Percentiles rank a stretch among this genome's conserved stretches.
These are phyloP conservation scores for Gambusia affinis DNA, from an alignment of 2,113 vertebrate genomes.

Conservation along the genomic window DNA sequence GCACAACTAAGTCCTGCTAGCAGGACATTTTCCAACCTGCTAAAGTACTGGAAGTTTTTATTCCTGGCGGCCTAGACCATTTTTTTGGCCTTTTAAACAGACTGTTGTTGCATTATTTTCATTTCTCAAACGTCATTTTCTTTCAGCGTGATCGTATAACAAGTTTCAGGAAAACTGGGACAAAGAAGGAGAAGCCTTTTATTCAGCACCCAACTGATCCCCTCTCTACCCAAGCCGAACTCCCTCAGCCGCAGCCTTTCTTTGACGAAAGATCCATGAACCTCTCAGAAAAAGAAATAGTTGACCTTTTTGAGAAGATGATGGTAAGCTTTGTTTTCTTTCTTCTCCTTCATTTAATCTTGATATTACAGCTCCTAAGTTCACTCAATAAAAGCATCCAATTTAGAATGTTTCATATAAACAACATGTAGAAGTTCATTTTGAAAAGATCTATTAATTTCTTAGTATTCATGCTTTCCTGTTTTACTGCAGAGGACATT, in stretches of 20 bases:
- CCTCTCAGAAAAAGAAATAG: slow-evolving; percentile 97
- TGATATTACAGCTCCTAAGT: slow-evolving; percentile 6
- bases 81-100: not conserved
- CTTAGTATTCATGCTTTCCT: not conserved
- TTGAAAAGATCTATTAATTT: slow-evolving; percentile 14
- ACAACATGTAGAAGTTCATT: slow-evolving; percentile 1
- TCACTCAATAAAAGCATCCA: slow-evolving; percentile 8
- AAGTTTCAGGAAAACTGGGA: slow-evolving; percentile 91
- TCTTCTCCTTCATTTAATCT: not conserved
- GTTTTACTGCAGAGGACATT: slow-evolving; percentile 36
- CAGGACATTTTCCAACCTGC: not conserved
- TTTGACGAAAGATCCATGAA: slow-evolving; percentile 93
- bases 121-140: slow-evolving; percentile 61
- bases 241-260: slow-evolving; percentile 88
- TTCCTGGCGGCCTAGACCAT: not conserved
- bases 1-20: not conserved
- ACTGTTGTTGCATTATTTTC: slow-evolving; percentile 1
- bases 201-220: slow-evolving; percentile 96
- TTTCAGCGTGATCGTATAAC: slow-evolving; percentile 94
- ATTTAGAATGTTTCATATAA: slow-evolving; percentile 16
- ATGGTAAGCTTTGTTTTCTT: slow-evolving; percentile 86
- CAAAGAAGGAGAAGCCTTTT: slow-evolving; percentile 91
- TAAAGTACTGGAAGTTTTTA: not conserved
- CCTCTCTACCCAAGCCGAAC: slow-evolving; percentile 81
- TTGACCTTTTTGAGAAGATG: slow-evolving; percentile 99